Evolutionary conservation across 2,797 vertebrate species (phyloP).

Genomic region (Choloepus didactylus): DNA sequence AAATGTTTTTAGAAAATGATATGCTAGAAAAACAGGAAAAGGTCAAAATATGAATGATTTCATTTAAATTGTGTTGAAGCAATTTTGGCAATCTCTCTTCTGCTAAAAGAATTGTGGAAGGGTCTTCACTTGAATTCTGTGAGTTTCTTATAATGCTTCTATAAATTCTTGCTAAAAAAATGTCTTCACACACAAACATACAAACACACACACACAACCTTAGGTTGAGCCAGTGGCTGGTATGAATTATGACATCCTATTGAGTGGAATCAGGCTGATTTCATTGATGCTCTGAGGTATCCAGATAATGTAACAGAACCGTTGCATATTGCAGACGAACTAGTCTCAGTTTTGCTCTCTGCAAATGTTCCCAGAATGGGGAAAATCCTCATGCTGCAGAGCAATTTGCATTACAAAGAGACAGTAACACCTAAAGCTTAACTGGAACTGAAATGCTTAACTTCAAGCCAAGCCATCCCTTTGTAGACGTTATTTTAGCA

Average conservation of each 20-base stretch:
- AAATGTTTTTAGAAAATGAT: slow-evolving; percentile 43
- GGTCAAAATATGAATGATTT: slow-evolving; percentile 16
- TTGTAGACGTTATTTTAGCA: slow-evolving; percentile 69
- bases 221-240: neutral
- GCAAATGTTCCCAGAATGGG: slow-evolving; percentile 52
- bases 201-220: neutral
- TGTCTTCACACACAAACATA: neutral
- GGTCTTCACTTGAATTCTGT: slow-evolving; percentile 38
- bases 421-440: slow-evolving; percentile 52
- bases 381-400: slow-evolving; percentile 4
- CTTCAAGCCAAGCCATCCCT: slow-evolving; percentile 48
- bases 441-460: slow-evolving; percentile 72
- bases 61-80: slow-evolving; percentile 20
- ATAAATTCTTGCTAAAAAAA: slow-evolving; percentile 5
- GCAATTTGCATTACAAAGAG: slow-evolving; percentile 75
- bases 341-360: neutral
- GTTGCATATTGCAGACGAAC: neutral
- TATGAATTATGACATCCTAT: neutral
- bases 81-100: neutral
- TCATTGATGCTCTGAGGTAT: neutral
- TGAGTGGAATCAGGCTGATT: slow-evolving; percentile 37
- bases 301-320: neutral
- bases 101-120: slow-evolving; percentile 3
- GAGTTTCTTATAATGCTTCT: slow-evolving; percentile 34
- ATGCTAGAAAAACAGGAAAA: neutral